Percentiles rank a stretch among this genome's conserved stretches.
Evolutionary conservation across 2,888 invertebrate species (phyloP).

Genomic region (Drosophila helvetica): DNA sequence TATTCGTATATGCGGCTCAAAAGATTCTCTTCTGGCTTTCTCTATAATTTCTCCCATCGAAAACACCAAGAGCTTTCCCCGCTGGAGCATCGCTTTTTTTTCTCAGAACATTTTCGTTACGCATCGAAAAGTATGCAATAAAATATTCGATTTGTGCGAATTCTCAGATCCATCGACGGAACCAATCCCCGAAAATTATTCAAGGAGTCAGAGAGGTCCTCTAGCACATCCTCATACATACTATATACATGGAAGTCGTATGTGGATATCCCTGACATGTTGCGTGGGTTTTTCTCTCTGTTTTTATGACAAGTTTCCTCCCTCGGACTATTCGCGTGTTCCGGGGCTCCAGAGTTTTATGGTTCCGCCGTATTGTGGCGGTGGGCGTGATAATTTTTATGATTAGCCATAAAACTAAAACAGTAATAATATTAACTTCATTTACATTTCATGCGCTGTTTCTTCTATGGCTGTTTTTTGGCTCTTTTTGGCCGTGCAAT

Average conservation of each 20-base stretch:
- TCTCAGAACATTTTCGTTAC: slow-evolving; percentile 12
- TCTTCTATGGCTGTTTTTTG: slow-evolving; percentile 12
- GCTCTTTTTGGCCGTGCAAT: slow-evolving; percentile 39
- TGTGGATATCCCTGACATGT: slow-evolving; percentile 8
- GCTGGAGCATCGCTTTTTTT: not conserved
- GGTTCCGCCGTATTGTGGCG: slow-evolving; percentile 51
- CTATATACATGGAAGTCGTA: not conserved
- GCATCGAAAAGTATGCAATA: slow-evolving; percentile 35
- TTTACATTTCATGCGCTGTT: slow-evolving; percentile 55
- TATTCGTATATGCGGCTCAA: no score
- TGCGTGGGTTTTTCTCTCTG: not conserved
- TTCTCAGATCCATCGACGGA: slow-evolving; percentile 24
- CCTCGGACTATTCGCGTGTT: slow-evolving; percentile 54
- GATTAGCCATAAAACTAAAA: slow-evolving; percentile 77
- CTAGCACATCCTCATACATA: not conserved
- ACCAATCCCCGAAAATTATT: no score
- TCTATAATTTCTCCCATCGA: not conserved
- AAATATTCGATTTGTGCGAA: slow-evolving; percentile 28
- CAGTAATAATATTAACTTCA: slow-evolving; percentile 77
- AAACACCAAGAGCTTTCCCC: not conserved
- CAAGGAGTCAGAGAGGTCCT: not conserved
- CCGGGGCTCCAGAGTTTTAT: slow-evolving; percentile 45
- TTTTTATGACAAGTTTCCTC: slow-evolving; percentile 30
- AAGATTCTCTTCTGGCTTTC: not conserved
- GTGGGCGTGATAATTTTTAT: slow-evolving; percentile 76